Evolutionary conservation across 2,888 invertebrate species (phyloP).

Genomic region (Dinocampus coccinellae): DNA sequence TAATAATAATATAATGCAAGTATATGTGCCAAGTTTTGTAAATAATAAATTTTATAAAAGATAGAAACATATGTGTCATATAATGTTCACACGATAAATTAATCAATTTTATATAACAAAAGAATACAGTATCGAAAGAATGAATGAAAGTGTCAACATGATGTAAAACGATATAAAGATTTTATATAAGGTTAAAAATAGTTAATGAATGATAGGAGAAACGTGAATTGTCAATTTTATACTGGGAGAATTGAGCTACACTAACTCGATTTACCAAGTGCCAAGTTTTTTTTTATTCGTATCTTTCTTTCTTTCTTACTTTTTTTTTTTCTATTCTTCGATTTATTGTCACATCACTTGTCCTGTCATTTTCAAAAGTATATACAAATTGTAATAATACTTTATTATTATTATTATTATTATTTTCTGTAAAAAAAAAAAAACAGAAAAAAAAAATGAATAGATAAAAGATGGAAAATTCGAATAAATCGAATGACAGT

Average conservation of each 20-base stretch:
- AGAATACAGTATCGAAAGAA: not conserved
- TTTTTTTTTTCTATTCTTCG: not conserved
- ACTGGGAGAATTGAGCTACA: not conserved
- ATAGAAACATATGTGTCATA: not conserved
- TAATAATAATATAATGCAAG: too few species aligned
- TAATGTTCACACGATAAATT: not conserved
- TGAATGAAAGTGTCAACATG: not conserved
- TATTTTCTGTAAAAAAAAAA: not conserved
- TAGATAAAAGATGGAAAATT: not conserved
- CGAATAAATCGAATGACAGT: not conserved
- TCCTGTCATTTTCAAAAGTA: not conserved
- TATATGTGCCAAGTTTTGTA: not conserved
- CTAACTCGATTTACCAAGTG: constrained; percentile 3
- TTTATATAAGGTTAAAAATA: not conserved
- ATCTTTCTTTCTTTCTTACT: not conserved
- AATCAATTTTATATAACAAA: not conserved
- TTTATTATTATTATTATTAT: too few species aligned
- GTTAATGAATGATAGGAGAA: not conserved
- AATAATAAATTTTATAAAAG: not conserved
- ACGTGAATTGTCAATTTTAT: constrained; percentile 1
- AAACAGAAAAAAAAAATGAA: not conserved
- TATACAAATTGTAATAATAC: not conserved
- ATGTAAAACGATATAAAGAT: not conserved
- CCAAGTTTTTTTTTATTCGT: not conserved
- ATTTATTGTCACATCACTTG: not conserved